A percentile compares a stretch with the other conserved stretches of the same genome.
phyloP scores from a whole-genome alignment of 2,797 vertebrate species.

The Pitangus sulphuratus region DNA sequence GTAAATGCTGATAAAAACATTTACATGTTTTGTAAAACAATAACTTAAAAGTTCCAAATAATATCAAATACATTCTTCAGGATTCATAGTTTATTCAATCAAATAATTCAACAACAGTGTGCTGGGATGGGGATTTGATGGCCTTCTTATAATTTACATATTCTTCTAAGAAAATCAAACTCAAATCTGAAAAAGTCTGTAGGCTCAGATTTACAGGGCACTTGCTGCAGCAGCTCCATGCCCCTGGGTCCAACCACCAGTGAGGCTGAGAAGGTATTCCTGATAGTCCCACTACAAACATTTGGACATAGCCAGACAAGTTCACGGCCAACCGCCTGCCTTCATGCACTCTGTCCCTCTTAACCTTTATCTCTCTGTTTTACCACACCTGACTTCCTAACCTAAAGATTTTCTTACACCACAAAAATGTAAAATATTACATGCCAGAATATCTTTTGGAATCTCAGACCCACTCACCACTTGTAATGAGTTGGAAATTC shows the following conservation, averaged over 20 bases:
- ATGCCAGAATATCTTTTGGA: neutral
- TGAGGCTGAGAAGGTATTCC: neutral
- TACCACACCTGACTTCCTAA: neutral
- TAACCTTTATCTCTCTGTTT: neutral
- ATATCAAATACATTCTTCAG: neutral
- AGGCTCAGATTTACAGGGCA: fast-evolving
- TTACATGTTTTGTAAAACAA: neutral
- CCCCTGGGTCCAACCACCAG: neutral
- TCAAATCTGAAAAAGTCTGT: neutral
- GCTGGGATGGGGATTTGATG: neutral
- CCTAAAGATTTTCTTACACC: neutral
- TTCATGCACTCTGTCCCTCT: neutral
- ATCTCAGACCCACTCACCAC: neutral
- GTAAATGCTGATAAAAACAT: neutral
- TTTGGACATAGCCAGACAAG: neutral
- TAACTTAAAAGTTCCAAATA: neutral
- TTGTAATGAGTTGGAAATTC: neutral
- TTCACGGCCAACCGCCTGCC: neutral
- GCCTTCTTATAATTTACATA: neutral
- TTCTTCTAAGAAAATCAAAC: neutral
- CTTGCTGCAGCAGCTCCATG: neutral
- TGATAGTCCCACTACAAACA: neutral
- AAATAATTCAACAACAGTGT: neutral
- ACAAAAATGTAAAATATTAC: neutral
- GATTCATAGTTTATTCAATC: neutral